Evolutionary conservation across 2,797 vertebrate species (phyloP).

Genomic region (Falco columbarius): DNA sequence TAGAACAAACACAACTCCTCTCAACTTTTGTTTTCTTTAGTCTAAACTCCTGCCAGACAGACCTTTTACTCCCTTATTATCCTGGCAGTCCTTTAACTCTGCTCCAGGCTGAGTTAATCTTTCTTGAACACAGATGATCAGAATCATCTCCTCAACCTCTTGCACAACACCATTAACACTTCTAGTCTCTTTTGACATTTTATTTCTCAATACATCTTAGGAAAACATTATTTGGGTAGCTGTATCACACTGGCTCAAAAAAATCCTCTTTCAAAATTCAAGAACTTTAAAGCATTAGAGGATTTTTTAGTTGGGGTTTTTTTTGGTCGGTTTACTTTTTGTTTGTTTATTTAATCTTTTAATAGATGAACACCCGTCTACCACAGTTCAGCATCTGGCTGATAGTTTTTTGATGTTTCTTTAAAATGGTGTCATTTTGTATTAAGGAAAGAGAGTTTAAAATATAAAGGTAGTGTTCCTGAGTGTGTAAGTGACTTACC

Average conservation of each 20-base stretch:
- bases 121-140: not conserved
- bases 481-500: not conserved
- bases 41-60: not conserved
- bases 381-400: not conserved
- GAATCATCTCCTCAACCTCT: not conserved
- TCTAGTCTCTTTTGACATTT: not conserved
- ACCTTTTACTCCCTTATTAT: not conserved
- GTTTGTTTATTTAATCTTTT: not conserved
- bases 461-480: not conserved
- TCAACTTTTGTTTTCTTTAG: conserved; percentile 14
- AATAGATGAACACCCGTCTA: not conserved
- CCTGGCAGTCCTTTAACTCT: not conserved
- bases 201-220: not conserved
- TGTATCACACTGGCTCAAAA: not conserved
- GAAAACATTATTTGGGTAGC: not conserved
- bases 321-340: not conserved
- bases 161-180: not conserved
- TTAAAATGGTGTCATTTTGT: not conserved
- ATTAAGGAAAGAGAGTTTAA: not conserved
- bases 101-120: not conserved
- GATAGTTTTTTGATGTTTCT: not conserved
- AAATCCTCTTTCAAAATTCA: not conserved
- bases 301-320: not conserved
- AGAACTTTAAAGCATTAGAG: not conserved
- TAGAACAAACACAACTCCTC: not conserved